Base-by-base conservation (phyloP, 2,113 vertebrate genomes). In the Amazona guildingii region DNA sequence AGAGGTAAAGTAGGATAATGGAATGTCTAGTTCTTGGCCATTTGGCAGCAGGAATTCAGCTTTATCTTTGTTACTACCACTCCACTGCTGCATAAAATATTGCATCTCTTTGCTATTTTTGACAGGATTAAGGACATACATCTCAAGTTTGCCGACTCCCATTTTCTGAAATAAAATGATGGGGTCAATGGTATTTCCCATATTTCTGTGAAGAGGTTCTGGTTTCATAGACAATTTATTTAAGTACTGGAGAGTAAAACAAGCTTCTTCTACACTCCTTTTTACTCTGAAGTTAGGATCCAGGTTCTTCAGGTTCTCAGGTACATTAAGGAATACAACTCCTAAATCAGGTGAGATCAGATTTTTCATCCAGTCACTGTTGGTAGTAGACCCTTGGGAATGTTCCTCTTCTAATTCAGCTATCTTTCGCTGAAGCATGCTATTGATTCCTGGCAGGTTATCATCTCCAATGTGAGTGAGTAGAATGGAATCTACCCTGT, bases 361-460 rank as follows among this genome's bases (percentile, higher is more conserved):
- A 96, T 99, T 99, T 97, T 99, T 99, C 98, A 99, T 98, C 99
- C 99, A 99, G 97, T 99, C 99, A 35, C 99, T 99, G 93, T 99
- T 99, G 44, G 98, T 98, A 43, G 99, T 99, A 13, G 99, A 99
- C 15, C 99, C 99, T 97, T 99, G 99, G 4, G 99, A 99, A 84
- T 99, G 99, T 35, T 99, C 99, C 88, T 99, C 99, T 93, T 99
- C 99, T 6, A 99, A 76, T 83, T 99, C 99, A 13, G 99, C 98
- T 17, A 99, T 98, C 86, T 99, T 99, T 67, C 99, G 97, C 96
- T 98, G 99, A 78, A 99, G 97, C 99, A 99, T 98, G 96, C 99
- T 99, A 33, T 99, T 99, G 93, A 99, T 99, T 59, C 99, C 99
- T 27, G 99, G 99, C 74, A 99, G 97, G 83, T 99, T 99, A 61